Base-by-base conservation (phyloP, 2,797 vertebrate species). In the Iguana delicatissima region DNA sequence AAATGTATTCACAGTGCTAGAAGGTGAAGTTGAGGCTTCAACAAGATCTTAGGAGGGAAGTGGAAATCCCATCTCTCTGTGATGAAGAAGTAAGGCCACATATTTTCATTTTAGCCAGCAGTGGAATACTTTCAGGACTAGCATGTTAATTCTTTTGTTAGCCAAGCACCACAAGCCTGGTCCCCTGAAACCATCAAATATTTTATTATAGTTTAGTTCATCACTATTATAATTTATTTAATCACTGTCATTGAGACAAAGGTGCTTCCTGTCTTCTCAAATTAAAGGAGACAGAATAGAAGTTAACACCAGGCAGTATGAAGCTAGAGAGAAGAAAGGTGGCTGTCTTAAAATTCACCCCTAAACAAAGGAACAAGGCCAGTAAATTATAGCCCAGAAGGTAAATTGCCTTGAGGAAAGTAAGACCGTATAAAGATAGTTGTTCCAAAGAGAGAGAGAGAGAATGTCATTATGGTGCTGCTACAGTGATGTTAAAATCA, bases 371-470 rank as follows among this genome's bases (percentile, higher is more conserved):
- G 89, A 94, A 90, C 87, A 93, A 95, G 92, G 76, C 85, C 84
- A 92, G 93, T 95, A 95, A 94, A 96, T 94, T 95, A 88, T 90
- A 95, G 87, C 91, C 93, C 87, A 90, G 93, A 93, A 93, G 88
- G 89, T 95, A 95, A 69, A 95, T 95, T 95, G 91, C 94, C 94
- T 88, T 94, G 91, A 91, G 92, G 93, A 94, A 94, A 59, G 92
- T 95, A 95, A 96, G 95, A 93, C 93, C 20, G 72, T 92, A 89
- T 95, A 95, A 96, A 95, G 95, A 94, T 94, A 96, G 88, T 89
- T 80, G 86, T 93, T 76, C 14, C 1, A 64, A 6, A 35, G 16
- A 57, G 32, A 42, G 59, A 26, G n/a, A n/a, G 7, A 77, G 35
- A 4, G 6, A 46, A 18, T 7, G 8, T 91, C 92, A 95, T 95